Evolutionary conservation across 2,888 invertebrate genomes (phyloP).

Genomic region (Sminthurides aquaticus): DNA sequence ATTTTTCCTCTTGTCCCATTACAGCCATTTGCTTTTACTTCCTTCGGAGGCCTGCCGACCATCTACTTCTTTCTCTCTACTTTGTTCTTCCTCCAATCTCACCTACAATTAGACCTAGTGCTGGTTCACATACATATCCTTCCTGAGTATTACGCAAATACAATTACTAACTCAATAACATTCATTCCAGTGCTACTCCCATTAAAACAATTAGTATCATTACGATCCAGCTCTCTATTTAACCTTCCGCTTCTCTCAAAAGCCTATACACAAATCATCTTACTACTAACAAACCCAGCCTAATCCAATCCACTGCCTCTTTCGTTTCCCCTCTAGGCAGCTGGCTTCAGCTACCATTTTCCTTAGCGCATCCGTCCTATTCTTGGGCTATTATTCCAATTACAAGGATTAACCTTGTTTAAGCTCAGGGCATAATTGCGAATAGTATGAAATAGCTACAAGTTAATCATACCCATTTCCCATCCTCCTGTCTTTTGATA

Average conservation of each 20-base stretch:
- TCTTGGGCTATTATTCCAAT: no score
- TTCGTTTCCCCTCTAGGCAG: no score
- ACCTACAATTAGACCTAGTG: conserved; percentile 1
- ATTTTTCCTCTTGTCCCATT: conserved; percentile 3
- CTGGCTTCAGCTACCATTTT: no score
- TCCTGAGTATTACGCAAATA: conserved; percentile 9
- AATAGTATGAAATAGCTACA: no score
- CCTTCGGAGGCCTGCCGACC: no score
- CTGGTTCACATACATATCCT: background rate
- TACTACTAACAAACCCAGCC: no score
- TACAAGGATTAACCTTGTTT: no score
- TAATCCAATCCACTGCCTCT: no score
- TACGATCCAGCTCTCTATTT: background rate
- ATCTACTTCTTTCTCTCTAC: background rate
- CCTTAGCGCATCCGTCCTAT: no score
- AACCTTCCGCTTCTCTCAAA: conserved; percentile 6
- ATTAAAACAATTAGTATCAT: conserved; percentile 12
- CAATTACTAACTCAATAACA: conserved; percentile 4
- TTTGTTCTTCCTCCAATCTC: background rate
- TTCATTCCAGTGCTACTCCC: background rate
- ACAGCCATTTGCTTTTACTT: background rate
- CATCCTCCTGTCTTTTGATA: no score
- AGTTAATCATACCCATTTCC: no score
- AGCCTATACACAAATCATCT: background rate
- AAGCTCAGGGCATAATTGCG: no score